phyloP scores from a whole-genome alignment of 2,888 invertebrate genomes.

The Bellardia pandia region DNA sequence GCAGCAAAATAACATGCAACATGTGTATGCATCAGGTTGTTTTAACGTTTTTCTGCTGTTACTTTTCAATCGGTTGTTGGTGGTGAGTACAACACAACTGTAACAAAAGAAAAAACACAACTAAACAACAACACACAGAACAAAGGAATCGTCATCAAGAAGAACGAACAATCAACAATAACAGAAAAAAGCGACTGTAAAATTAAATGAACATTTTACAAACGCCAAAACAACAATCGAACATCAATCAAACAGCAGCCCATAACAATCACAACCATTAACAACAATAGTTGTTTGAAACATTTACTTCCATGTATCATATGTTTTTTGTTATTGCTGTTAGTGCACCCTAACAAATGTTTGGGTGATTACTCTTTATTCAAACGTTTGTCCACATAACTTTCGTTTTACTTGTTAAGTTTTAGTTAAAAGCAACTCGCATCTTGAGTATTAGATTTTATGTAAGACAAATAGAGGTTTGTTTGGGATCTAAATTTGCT shows the following conservation, averaged over 20 bases:
- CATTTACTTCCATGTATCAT: constrained; percentile 71
- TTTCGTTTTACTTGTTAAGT: too few species aligned
- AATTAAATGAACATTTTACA: constrained; percentile 73
- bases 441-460: too few species aligned
- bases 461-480: too few species aligned
- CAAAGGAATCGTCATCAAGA: constrained; percentile 48
- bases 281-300: constrained; percentile 69
- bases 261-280: constrained; percentile 73
- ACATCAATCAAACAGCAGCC: constrained; percentile 81
- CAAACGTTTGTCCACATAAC: too few species aligned
- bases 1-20: constrained; percentile 69
- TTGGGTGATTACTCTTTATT: not conserved
- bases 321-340: constrained; percentile 30
- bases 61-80: constrained; percentile 27
- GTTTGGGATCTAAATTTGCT: too few species aligned
- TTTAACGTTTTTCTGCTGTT: constrained; percentile 22
- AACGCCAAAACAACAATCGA: constrained; percentile 77
- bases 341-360: constrained; percentile 25
- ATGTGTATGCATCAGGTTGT: constrained; percentile 74
- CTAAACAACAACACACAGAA: constrained; percentile 22
- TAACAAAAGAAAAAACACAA: constrained; percentile 57
- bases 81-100: constrained; percentile 50
- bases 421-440: too few species aligned
- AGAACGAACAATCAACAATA: constrained; percentile 14
- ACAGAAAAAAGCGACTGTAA: constrained; percentile 60